Evolutionary conservation across 2,797 vertebrate species (phyloP).

Genomic region (Triplophysa yarkandensis): DNA sequence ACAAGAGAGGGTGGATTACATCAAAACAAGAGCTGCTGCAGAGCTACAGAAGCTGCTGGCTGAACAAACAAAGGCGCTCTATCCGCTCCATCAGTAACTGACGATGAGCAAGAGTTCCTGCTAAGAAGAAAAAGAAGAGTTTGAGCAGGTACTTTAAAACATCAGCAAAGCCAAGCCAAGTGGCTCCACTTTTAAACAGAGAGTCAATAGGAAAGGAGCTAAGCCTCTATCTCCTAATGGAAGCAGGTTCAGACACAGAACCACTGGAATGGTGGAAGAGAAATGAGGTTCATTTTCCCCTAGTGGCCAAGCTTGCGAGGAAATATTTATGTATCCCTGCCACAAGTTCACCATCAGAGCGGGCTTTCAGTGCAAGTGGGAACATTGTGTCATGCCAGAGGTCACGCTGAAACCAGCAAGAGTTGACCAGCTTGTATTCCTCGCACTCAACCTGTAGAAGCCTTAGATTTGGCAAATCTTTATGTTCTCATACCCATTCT

Average conservation of each 20-base stretch:
- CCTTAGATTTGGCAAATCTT: too few relatives aligned
- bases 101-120: too few relatives aligned
- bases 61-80: neutral
- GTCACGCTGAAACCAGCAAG: slow-evolving; percentile 19
- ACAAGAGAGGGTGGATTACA: neutral
- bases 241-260: slow-evolving; percentile 17
- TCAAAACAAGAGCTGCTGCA: slow-evolving; percentile 2
- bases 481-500: too few relatives aligned
- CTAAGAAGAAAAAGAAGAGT: neutral
- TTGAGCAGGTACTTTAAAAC: neutral
- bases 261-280: slow-evolving; percentile 17
- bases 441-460: neutral
- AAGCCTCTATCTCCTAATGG: too few relatives aligned
- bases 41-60: slow-evolving; percentile 8
- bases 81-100: neutral
- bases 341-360: slow-evolving; percentile 31
- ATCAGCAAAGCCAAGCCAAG: slow-evolving; percentile 10
- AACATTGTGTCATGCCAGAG: slow-evolving; percentile 9
- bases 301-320: slow-evolving; percentile 2
- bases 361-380: slow-evolving; percentile 19
- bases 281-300: neutral
- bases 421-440: neutral
- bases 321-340: slow-evolving; percentile 6
- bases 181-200: too few relatives aligned
- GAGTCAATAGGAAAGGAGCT: too few relatives aligned